Percentiles rank a stretch among this genome's conserved stretches.
These are phyloP conservation scores for Lophotis ruficrista DNA, from an alignment of 2,113 vertebrate species.

Conservation along the genomic window DNA sequence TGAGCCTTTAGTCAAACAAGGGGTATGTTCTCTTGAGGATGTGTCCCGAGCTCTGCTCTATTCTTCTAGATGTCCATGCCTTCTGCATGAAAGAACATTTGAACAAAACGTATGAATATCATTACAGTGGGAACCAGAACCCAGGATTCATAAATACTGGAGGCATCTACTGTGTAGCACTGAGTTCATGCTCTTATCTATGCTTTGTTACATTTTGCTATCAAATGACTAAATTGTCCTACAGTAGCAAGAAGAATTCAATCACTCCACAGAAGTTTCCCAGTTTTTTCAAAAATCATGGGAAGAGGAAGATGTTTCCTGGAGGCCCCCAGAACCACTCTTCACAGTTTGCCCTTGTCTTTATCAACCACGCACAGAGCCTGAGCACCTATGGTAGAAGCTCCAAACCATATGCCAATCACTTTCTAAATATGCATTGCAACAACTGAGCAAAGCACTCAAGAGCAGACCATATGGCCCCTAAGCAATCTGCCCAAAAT, in stretches of 20 bases:
- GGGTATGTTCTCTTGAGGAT: not conserved
- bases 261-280: not conserved
- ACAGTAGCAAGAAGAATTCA: not conserved
- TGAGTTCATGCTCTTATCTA: not conserved
- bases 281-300: not conserved
- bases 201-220: not conserved
- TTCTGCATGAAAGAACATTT: not conserved
- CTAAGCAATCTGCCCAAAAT: not conserved
- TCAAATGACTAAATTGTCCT: not conserved
- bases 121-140: not conserved
- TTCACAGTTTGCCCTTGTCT: not conserved
- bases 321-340: not conserved
- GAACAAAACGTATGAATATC: not conserved
- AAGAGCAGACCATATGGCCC: not conserved
- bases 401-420: not conserved
- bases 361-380: not conserved
- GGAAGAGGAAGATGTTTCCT: not conserved
- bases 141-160: not conserved
- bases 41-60: not conserved
- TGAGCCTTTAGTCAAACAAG: not conserved
- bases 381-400: not conserved
- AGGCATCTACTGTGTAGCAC: not conserved
- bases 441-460: not conserved
- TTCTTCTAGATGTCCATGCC: not conserved
- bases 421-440: not conserved